These are phyloP conservation scores for Dicrurus megarhynchus DNA, from an alignment of 2,113 vertebrate genomes.

Conservation along the genomic window DNA sequence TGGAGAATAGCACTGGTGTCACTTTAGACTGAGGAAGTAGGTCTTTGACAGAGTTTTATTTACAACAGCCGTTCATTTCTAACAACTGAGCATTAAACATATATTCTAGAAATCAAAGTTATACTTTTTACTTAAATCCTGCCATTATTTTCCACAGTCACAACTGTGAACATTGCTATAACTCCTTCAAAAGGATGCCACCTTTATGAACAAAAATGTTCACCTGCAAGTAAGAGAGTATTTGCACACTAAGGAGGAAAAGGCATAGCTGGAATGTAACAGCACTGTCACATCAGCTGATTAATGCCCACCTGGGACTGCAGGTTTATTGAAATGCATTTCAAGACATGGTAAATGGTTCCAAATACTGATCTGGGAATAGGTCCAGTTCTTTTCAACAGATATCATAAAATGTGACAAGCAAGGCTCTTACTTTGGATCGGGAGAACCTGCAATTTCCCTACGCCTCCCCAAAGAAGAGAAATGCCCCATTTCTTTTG, in stretches of 20 bases:
- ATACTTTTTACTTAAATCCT: not conserved
- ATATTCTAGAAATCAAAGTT: not conserved
- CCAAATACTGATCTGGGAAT: not conserved
- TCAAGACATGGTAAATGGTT: not conserved
- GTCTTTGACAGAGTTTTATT: not conserved
- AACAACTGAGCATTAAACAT: not conserved
- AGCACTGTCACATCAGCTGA: not conserved
- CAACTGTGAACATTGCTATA: not conserved
- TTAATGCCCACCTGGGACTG: not conserved
- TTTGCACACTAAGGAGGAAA: not conserved
- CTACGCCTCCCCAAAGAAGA: rapidly evolving
- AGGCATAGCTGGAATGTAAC: rapidly evolving
- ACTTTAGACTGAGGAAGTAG: not conserved
- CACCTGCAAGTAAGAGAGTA: not conserved
- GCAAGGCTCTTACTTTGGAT: not conserved
- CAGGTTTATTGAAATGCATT: not conserved
- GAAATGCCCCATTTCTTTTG: not conserved
- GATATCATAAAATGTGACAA: not conserved
- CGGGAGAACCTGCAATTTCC: not conserved
- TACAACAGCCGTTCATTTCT: not conserved
- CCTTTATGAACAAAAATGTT: not conserved
- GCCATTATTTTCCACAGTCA: not conserved
- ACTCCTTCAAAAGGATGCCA: not conserved
- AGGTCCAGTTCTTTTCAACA: not conserved
- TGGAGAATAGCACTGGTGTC: not conserved